These are phyloP conservation scores for Andrena camellia DNA, from an alignment of 2,888 invertebrate species.

Conservation along the genomic window DNA sequence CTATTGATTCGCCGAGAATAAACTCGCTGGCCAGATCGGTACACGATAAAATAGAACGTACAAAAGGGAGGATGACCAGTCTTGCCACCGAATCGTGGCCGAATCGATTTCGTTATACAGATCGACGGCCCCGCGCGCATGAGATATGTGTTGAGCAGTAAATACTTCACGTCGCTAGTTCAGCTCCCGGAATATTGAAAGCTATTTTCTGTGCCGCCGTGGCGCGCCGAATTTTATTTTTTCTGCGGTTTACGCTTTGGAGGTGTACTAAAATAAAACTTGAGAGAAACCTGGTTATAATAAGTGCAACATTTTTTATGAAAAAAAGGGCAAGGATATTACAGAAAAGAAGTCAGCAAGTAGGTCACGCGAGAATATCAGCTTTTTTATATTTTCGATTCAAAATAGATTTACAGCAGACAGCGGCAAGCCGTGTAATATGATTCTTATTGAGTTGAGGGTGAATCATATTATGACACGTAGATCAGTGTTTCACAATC, in stretches of 20 bases:
- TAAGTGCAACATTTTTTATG: neutral
- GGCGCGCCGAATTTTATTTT: slow-evolving; percentile 59
- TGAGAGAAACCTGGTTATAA: too few relatives aligned
- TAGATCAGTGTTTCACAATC: too few relatives aligned
- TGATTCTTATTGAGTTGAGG: too few relatives aligned
- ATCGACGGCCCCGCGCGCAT: slow-evolving; percentile 66
- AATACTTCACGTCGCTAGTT: slow-evolving; percentile 73
- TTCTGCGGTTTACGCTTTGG: neutral
- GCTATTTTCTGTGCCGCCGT: slow-evolving; percentile 56
- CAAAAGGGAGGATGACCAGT: slow-evolving; percentile 26
- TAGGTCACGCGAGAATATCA: neutral
- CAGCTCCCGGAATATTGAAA: slow-evolving; percentile 68
- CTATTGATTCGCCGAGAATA: slow-evolving; percentile 25
- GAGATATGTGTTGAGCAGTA: slow-evolving; percentile 69
- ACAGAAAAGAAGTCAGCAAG: neutral
- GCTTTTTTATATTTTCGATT: neutral
- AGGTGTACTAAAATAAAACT: slow-evolving; percentile 3
- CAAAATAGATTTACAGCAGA: neutral
- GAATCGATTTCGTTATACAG: slow-evolving; percentile 75
- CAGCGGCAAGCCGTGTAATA: too few relatives aligned
- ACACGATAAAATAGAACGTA: slow-evolving; percentile 42
- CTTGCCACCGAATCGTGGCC: slow-evolving; percentile 54
- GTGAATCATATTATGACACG: too few relatives aligned
- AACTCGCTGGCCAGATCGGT: slow-evolving; percentile 18
- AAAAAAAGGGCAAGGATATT: neutral